These are phyloP conservation scores for Psephotus haematonotus DNA, from an alignment of 2,113 vertebrate genomes.

Conservation along the genomic window DNA sequence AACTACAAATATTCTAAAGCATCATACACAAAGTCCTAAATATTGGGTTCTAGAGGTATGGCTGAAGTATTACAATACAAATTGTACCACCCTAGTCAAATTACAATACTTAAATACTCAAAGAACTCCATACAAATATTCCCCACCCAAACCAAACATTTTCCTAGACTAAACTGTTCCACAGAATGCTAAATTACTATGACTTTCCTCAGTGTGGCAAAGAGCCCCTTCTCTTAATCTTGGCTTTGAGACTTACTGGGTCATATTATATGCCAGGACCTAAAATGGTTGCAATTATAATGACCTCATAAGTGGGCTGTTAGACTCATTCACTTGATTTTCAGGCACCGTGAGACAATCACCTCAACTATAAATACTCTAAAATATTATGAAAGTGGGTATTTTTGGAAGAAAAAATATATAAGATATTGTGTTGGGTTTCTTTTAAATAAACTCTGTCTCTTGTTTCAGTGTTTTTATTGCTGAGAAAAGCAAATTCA, in stretches of 20 bases:
- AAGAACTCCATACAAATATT: not conserved
- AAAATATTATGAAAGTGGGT: not conserved
- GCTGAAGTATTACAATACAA: not conserved
- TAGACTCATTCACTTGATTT: not conserved
- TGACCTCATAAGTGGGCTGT: not conserved
- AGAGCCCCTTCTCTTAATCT: not conserved
- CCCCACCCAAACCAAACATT: not conserved
- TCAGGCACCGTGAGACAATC: not conserved
- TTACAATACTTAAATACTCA: not conserved
- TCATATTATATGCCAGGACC: not conserved
- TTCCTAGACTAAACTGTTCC: not conserved
- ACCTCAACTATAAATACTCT: not conserved
- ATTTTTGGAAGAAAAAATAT: not conserved
- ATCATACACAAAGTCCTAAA: not conserved
- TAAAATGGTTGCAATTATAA: slow-evolving; percentile 29
- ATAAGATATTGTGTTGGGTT: not conserved
- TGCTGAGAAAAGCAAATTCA: not conserved
- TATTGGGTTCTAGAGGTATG: slow-evolving; percentile 5
- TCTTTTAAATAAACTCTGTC: not conserved
- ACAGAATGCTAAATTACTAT: not conserved
- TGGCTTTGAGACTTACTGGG: not conserved
- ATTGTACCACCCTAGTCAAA: not conserved
- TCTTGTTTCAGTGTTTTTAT: not conserved
- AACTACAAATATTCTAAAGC: not conserved
- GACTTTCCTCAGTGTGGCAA: not conserved